A percentile compares a stretch with the other conserved stretches of the same genome.
These are phyloP conservation scores for Sebastolobus alascanus DNA, from an alignment of 2,797 vertebrate species.

Conservation along the genomic window DNA sequence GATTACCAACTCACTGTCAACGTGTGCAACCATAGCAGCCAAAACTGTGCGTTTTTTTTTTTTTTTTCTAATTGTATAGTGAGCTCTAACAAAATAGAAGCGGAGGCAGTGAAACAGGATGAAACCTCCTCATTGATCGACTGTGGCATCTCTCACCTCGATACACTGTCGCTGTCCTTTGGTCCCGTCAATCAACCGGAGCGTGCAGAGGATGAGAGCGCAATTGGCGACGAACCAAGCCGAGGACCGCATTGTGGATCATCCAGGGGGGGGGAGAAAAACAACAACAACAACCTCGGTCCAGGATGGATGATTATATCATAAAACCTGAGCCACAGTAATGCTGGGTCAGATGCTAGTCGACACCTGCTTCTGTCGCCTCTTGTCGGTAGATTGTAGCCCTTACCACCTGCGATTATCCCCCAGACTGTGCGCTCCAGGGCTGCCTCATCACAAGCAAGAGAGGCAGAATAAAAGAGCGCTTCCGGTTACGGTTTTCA, in stretches of 20 bases:
- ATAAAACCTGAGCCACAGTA: background rate
- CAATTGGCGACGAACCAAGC: slow-evolving; percentile 66
- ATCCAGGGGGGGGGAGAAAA: background rate
- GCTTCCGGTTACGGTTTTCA: slow-evolving; percentile 47
- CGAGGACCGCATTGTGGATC: slow-evolving; percentile 70
- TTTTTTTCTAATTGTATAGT: background rate
- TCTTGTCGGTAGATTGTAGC: slow-evolving; percentile 39
- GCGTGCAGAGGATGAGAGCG: slow-evolving; percentile 75
- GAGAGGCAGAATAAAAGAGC: fast-evolving
- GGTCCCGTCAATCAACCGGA: slow-evolving; percentile 60
- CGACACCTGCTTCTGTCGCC: slow-evolving; percentile 33
- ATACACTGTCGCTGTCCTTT: slow-evolving; percentile 76
- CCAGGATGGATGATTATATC: background rate
- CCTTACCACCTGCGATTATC: slow-evolving; percentile 78
- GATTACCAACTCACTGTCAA: slow-evolving; percentile 31
- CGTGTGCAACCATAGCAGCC: background rate
- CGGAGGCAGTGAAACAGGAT: background rate
- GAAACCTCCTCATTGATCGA: background rate
- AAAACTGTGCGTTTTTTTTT: background rate
- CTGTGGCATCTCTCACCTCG: slow-evolving; percentile 81
- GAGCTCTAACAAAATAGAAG: background rate
- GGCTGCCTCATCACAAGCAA: slow-evolving; percentile 24
- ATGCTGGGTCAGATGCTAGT: background rate
- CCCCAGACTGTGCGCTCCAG: slow-evolving; percentile 50
- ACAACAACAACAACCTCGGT: background rate